Evolutionary conservation across 2,797 vertebrate species (phyloP).

Genomic region (Bufotes viridis): DNA sequence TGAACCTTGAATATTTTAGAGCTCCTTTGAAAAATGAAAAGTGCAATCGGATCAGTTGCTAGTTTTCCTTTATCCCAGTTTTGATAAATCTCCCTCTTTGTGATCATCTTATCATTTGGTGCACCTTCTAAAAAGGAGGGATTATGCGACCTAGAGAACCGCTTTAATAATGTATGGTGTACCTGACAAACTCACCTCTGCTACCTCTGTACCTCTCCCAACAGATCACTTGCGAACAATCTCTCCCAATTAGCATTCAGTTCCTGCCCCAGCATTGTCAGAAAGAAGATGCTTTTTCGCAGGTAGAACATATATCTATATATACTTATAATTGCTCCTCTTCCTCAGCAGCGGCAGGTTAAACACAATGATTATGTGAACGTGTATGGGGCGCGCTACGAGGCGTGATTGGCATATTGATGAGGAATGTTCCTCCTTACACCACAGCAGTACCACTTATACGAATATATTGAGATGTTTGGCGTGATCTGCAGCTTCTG

Average conservation of each 20-base stretch:
- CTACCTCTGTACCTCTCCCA: background rate
- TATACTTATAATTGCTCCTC: constrained; percentile 47
- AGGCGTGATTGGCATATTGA: constrained; percentile 12
- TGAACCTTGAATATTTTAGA: too few species aligned
- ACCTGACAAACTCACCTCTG: background rate
- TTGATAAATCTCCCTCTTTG: too few species aligned
- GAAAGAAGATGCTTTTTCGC: constrained; percentile 37
- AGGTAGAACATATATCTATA: constrained; percentile 59
- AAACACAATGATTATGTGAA: constrained; percentile 29
- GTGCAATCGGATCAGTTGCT: too few species aligned
- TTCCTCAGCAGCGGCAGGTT: constrained; percentile 49
- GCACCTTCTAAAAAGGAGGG: too few species aligned
- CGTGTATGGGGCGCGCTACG: background rate
- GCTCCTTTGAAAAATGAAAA: too few species aligned
- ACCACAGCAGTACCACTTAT: background rate
- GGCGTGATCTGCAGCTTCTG: background rate
- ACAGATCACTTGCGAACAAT: constrained; percentile 21
- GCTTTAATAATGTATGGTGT: too few species aligned
- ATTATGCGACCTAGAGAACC: too few species aligned
- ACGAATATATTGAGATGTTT: constrained; percentile 1
- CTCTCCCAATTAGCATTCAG: constrained; percentile 61
- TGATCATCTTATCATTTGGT: too few species aligned
- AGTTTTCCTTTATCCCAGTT: too few species aligned
- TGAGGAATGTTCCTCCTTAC: background rate
- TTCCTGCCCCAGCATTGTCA: constrained; percentile 54